Conservation (phyloP, 1,140 invertebrate genomes). For the Myzus persicae region DNA sequence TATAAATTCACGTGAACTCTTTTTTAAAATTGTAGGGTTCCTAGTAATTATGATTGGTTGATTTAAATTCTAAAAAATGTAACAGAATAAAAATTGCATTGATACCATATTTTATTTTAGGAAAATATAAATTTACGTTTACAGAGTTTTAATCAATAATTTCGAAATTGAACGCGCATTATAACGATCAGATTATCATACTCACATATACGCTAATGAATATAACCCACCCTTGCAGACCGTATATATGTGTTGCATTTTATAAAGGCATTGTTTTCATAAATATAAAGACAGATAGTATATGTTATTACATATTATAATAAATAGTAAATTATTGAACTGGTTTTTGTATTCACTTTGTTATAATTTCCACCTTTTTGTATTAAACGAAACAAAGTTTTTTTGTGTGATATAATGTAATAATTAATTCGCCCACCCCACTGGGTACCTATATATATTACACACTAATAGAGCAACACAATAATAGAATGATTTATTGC, state of each 20-base stretch:
- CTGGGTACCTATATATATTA: neutral
- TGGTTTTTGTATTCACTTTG: conserved; percentile 21
- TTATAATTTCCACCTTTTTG: conserved; percentile 7
- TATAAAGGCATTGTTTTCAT: too few species aligned
- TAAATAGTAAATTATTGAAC: neutral
- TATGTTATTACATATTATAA: neutral
- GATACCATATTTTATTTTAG: neutral
- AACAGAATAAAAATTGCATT: neutral
- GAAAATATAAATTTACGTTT: neutral
- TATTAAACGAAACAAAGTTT: conserved; percentile 1
- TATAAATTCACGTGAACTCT: neutral
- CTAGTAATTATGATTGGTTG: neutral
- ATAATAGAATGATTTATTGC: conserved; percentile 43
- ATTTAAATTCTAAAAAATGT: neutral
- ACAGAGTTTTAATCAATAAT: neutral
- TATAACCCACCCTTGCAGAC: neutral
- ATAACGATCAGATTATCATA: neutral
- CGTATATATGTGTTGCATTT: neutral
- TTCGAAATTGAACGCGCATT: neutral
- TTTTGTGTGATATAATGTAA: conserved; percentile 22
- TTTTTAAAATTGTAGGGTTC: neutral
- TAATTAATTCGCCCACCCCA: conserved; percentile 5
- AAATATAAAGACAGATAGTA: neutral
- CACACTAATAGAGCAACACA: neutral
- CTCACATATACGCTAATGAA: neutral